Evolutionary conservation across 2,888 invertebrate genomes (phyloP), one percentile per base, ranked within the genome.

Genomic region (Shargacucullia verbasci): DNA sequence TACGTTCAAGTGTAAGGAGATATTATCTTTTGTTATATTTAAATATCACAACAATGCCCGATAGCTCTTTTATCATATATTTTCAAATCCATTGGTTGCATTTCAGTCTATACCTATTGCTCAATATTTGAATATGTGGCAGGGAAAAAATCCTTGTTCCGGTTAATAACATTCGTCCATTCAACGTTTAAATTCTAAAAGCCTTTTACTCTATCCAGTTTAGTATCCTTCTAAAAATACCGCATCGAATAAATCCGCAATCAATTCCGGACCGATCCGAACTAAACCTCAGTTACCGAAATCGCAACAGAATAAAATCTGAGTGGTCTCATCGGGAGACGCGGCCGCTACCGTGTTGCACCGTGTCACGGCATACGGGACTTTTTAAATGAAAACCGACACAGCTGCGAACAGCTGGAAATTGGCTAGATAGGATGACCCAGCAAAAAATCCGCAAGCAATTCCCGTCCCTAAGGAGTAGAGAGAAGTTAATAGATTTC

Each of bases 401-500:
- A 41, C 64, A 49, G 46, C 48, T 56, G 57, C 52, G 46, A 59
- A 73, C 80, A 82, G 82, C 83, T 82, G 83, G 86, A 85, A 84
- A 83, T 80, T 79, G 78, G 78, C 80, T 82, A 81, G 83, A 82
- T 82, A 82, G 86, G 76, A 89, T 89, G 87, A 89, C 82, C 75
- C 78, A 78, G 83, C 87, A 87, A 89, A 90, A 89, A 89, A 84
- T 76, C 66, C 74, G 76, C 83, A 80, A 83, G 80, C 83, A 77
- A 85, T 84, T 83, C 78, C 78, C 73, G 78, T 81, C 91, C 86
- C 87, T 83, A 83, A 89, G 85, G 90, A 87, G 87, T 81, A 80
- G 81, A 84, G 85, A 87, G 84, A 88, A 90, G 92, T 92, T 94
- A 94, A 92, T 92, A 91, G 93, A 93, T 94, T 94, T 92, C 92